Evolutionary conservation across 2,797 vertebrate genomes (phyloP).

Genomic region (Syngnathus rostellatus): DNA sequence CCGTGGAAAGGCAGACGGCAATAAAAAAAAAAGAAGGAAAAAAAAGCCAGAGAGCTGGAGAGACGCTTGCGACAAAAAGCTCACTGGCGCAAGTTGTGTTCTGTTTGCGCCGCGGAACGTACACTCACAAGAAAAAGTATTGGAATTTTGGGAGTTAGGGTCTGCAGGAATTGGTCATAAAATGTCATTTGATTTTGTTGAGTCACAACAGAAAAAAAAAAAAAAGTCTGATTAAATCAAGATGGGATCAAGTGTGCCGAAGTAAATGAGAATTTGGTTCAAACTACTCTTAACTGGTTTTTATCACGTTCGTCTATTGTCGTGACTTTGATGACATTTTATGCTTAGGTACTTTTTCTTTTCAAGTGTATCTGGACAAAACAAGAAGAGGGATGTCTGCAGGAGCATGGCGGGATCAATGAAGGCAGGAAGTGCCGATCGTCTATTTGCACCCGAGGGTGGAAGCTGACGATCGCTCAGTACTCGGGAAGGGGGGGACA

Average conservation of each 20-base stretch:
- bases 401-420: slow-evolving; percentile 1
- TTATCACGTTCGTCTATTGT: background rate
- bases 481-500: background rate
- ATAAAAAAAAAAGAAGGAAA: background rate
- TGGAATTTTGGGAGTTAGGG: background rate
- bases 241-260: too few species aligned
- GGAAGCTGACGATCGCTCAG: background rate
- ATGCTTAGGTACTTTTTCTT: background rate
- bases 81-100: slow-evolving; percentile 1
- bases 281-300: too few species aligned
- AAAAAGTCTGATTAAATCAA: too few species aligned
- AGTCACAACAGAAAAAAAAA: background rate
- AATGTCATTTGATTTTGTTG: background rate
- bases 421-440: background rate
- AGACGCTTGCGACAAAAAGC: background rate
- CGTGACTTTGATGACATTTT: background rate
- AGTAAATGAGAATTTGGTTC: too few species aligned
- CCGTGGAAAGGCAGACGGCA: background rate
- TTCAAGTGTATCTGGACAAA: background rate
- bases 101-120: background rate
- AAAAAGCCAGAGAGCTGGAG: background rate
- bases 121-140: background rate
- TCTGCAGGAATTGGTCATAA: background rate
- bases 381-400: background rate
- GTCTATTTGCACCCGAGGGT: background rate